A percentile compares a stretch with the other conserved stretches of the same genome.
phyloP scores from a whole-genome alignment of 2,113 vertebrate genomes.

The Emydura subglobosa region DNA sequence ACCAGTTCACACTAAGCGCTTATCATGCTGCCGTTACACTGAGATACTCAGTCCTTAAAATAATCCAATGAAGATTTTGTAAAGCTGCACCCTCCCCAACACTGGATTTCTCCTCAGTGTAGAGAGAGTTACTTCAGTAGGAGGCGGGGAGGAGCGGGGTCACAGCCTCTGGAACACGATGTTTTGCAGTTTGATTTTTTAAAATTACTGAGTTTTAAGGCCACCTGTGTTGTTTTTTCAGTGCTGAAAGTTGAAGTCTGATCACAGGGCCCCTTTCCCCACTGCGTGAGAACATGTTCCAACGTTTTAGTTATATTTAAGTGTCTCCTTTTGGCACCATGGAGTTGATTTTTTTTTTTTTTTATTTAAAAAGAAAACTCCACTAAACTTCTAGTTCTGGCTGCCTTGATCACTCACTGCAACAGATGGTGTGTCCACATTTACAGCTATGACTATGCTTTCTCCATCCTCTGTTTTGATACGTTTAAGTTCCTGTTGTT shows the following conservation, averaged over 20 bases:
- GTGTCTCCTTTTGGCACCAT: conserved; percentile 93
- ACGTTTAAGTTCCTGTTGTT: conserved; percentile 89
- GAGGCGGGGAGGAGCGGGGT: conserved; percentile 69
- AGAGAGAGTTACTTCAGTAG: conserved; percentile 78
- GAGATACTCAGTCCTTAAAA: conserved; percentile 73
- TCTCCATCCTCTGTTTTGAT: conserved; percentile 85
- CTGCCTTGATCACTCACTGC: conserved; percentile 82
- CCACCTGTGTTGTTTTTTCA: conserved; percentile 87
- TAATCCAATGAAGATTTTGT: conserved; percentile 58
- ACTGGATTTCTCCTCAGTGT: conserved; percentile 71
- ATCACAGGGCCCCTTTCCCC: conserved; percentile 82
- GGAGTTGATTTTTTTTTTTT: conserved; percentile 71
- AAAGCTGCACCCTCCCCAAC: conserved; percentile 66
- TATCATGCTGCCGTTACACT: conserved; percentile 69
- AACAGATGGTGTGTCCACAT: conserved; percentile 79
- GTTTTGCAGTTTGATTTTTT: conserved; percentile 68
- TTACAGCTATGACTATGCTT: conserved; percentile 80
- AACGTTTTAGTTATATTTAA: conserved; percentile 77
- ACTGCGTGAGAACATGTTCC: conserved; percentile 79
- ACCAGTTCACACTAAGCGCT: conserved; percentile 72
- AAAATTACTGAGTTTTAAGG: conserved; percentile 82
- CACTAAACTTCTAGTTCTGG: conserved; percentile 83
- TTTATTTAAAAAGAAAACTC: background rate
- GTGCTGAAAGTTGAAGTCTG: conserved; percentile 83
- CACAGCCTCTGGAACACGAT: conserved; percentile 75